Base-by-base conservation (phyloP, 2,797 vertebrate species). In the Ara ararauna region DNA sequence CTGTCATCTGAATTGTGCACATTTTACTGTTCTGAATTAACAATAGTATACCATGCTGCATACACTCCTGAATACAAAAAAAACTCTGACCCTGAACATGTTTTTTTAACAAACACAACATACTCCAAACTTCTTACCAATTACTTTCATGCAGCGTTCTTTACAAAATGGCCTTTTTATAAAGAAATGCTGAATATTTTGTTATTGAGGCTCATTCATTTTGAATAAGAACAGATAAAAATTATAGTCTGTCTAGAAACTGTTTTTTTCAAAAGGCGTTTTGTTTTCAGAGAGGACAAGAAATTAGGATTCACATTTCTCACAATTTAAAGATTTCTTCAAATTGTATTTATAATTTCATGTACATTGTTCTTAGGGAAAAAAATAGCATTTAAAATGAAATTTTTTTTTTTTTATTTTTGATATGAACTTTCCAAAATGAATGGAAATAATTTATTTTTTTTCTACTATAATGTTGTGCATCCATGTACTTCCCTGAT, bases 1-100 rank as follows among this genome's bases (percentile, higher is more conserved):
- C 61, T n/a, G 7, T 32, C 80, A 50, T 18, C 78, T 80, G 73
- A 95, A 47, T 29, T 2, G 0, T 32, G 72, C 76, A 60, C 71
- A 60, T 79, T 94, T 74, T 75, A 40, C 62, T 85, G 87, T 53
- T 89, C 75, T 93, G 75, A 87, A 91, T 93, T 67, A 81, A 73
- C 74, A 76, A 77, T 32, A 80, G 62, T 26, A 40, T 72, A 68
- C 24, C 45, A 21, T 22, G 38, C 60, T 53, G 15, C 15, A 53
- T 61, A 62, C 44, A 45, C 34, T 64, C 60, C n/a, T 48, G 47
- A 89, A 70, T 48, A 78, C 16, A 70, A 87, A 91, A 92, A 88
- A 30, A 74, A 65, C 71, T 81, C 54, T 60, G 79, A 61, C 48
- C 36, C 27, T 40, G 48, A 75, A 58, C 27, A 34, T 14, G 38